Base-by-base conservation (phyloP, 2,888 invertebrate genomes). In the Ormyrus nitidulus region DNA sequence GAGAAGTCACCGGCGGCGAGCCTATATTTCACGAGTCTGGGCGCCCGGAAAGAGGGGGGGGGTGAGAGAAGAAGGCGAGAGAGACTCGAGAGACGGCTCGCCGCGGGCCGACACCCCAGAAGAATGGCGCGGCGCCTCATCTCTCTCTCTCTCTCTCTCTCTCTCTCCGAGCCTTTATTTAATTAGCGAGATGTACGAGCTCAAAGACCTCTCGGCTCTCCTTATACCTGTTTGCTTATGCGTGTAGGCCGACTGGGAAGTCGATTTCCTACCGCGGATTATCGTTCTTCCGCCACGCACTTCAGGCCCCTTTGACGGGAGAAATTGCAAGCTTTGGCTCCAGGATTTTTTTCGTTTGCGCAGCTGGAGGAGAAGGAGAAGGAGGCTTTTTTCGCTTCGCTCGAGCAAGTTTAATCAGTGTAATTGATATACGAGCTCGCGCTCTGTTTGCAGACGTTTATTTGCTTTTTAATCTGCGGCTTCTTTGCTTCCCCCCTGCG, bases 131-230 rank as follows among this genome's bases (percentile, higher is more conserved):
- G 73, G 82, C 49, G 48, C 19, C 19, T 19, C 19, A 1, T 19
- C 19, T 19, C 19, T 19, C 1, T 19, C 19, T 19, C 19, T 19
- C 19, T 0, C 19, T 19, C 19, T 19, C 19, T n/a, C n/a, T n/a
- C n/a, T n/a, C n/a, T n/a, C n/a, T n/a, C n/a, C 19, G 49, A 64
- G 53, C 44, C 64, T 68, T 87, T 86, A 89, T 89, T 89, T 88
- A 89, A 89, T 89, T 89, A 89, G 86, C 86, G 86, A 87, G 86
- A 87, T 88, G 87, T 86, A 86, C 86, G 86, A 84, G 84, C 84
- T 87, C 86, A 86, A 88, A 87, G 86, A 85, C 83, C 84, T 83
- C 83, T 82, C 80, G 81, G 80, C 77, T 76, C 5, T 13, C 11
- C 54, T 54, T 8, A 19, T 19, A 19, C 19, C 19, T 19, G 19